phyloP scores from a whole-genome alignment of 2,888 invertebrate species.

The Pegoplata infirma region DNA sequence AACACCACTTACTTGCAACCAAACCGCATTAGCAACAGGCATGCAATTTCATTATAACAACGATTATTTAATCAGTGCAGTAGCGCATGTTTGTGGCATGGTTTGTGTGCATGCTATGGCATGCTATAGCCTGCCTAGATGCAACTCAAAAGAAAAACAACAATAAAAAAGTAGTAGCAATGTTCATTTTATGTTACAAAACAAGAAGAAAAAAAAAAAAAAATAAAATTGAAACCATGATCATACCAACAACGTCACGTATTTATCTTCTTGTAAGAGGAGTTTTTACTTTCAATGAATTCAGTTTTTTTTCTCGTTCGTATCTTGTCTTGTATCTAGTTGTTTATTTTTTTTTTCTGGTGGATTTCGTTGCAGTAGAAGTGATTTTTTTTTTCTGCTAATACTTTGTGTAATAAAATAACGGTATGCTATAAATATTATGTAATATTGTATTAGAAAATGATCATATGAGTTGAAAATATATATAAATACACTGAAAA shows the following conservation, averaged over 20 bases:
- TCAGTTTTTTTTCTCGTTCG: conserved; percentile 25
- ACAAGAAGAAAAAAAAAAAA: conserved; percentile 60
- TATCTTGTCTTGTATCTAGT: conserved; percentile 41
- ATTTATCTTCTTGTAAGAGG: conserved; percentile 42
- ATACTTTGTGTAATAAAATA: conserved; percentile 63
- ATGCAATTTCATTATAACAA: conserved; percentile 31
- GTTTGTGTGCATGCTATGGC: conserved; percentile 33
- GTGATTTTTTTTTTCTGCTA: conserved; percentile 10
- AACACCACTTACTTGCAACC: not conserved
- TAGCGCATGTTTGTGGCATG: conserved; percentile 59
- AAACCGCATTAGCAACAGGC: conserved; percentile 48
- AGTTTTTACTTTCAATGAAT: conserved; percentile 59
- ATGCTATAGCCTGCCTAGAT: conserved; percentile 16
- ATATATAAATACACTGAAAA: conserved; percentile 43
- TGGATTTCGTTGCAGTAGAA: conserved; percentile 12
- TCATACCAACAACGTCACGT: conserved; percentile 41
- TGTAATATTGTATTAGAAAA: conserved; percentile 58
- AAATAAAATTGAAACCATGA: conserved; percentile 54
- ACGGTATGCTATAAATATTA: conserved; percentile 48
- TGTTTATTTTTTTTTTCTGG: too few species aligned
- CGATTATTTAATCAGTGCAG: conserved; percentile 63
- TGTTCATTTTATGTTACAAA: conserved; percentile 53
- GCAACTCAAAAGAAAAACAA: conserved; percentile 40
- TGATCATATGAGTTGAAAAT: conserved; percentile 45
- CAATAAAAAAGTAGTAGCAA: conserved; percentile 31